These are phyloP conservation scores for Meteorus colon DNA, from an alignment of 2,888 invertebrate genomes.

Conservation along the genomic window DNA sequence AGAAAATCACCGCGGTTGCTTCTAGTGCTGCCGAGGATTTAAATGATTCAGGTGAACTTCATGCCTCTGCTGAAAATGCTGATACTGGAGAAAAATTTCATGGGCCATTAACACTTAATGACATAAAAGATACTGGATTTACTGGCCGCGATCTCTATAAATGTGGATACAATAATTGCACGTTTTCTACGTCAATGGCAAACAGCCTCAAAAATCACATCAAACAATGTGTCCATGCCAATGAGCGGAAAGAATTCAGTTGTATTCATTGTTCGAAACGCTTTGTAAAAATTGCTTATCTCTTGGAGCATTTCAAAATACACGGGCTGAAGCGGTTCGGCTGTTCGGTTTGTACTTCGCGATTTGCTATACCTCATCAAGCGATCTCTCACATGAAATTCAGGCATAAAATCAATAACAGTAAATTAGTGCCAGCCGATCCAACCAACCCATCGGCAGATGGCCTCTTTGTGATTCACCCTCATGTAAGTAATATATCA, in stretches of 20 bases:
- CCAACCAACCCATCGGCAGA: constrained; percentile 73
- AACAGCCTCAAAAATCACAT: constrained; percentile 72
- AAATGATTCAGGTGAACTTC: constrained; percentile 28
- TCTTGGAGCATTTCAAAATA: constrained; percentile 77
- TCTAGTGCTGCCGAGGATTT: constrained; percentile 49
- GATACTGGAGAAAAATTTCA: constrained; percentile 30
- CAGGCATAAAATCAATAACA: constrained; percentile 74
- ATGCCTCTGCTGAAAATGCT: constrained; percentile 27
- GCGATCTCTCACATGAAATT: constrained; percentile 75
- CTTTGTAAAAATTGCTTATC: constrained; percentile 72
- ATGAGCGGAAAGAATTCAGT: constrained; percentile 63
- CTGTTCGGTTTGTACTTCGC: constrained; percentile 77
- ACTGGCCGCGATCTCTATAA: constrained; percentile 74
- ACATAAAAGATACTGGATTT: constrained; percentile 68
- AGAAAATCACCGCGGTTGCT: constrained; percentile 33
- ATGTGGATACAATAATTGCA: constrained; percentile 75
- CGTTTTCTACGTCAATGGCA: constrained; percentile 65
- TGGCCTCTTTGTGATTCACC: constrained; percentile 75
- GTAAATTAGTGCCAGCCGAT: constrained; percentile 73
- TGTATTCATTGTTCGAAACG: constrained; percentile 76
- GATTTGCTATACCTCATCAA: constrained; percentile 63
- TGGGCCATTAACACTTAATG: constrained; percentile 61
- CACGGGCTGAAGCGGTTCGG: constrained; percentile 78
- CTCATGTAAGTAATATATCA: constrained; percentile 63
- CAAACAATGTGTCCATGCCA: constrained; percentile 63